These are phyloP conservation scores for Aporophyla nigra DNA, from an alignment of 2,888 invertebrate species.

Conservation along the genomic window DNA sequence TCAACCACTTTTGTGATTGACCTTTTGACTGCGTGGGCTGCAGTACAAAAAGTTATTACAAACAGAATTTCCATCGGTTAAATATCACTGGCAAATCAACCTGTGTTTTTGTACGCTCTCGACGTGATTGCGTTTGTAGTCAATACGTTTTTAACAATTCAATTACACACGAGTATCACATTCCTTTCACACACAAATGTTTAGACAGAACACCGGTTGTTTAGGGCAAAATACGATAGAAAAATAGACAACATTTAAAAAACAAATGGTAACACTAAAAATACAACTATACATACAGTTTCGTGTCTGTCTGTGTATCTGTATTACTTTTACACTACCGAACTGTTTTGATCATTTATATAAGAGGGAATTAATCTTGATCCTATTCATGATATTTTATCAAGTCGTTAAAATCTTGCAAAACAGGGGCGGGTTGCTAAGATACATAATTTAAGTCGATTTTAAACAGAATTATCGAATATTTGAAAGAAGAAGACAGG, in stretches of 20 bases:
- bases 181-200: slow-evolving; percentile 23
- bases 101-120: slow-evolving; percentile 30
- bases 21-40: slow-evolving; percentile 15
- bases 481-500: not conserved
- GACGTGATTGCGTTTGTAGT: slow-evolving; percentile 13
- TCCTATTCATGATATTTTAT: not conserved
- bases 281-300: not conserved
- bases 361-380: too few species aligned
- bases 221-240: not conserved
- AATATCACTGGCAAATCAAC: slow-evolving; percentile 21
- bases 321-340: not conserved
- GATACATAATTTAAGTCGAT: too few species aligned
- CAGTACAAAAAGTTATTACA: slow-evolving; percentile 37
- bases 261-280: not conserved
- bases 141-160: slow-evolving; percentile 38
- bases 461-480: not conserved
- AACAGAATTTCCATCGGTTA: slow-evolving; percentile 10
- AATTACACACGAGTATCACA: slow-evolving; percentile 19
- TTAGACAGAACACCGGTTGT: not conserved
- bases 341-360: too few species aligned
- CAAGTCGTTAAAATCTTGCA: too few species aligned
- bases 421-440: too few species aligned
- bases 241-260: not conserved
- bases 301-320: too few species aligned
- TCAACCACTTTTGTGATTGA: slow-evolving; percentile 13